A percentile compares a stretch with the other conserved stretches of the same genome.
Evolutionary conservation across 2,888 invertebrate species (phyloP).

Genomic region (Dicycla oo): DNA sequence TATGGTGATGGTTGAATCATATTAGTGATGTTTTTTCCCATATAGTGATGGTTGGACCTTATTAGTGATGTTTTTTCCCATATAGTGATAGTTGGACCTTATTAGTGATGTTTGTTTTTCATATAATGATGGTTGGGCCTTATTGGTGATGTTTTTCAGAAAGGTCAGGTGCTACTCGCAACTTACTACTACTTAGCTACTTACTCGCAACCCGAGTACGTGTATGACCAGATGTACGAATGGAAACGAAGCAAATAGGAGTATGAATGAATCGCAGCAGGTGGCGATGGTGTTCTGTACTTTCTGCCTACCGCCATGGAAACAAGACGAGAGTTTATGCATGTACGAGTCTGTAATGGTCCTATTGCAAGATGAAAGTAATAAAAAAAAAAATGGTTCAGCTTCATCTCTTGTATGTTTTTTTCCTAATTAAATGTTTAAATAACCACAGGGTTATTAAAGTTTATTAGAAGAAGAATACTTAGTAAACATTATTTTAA

Average conservation of each 20-base stretch:
- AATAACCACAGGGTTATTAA: background rate
- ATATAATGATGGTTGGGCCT: rapidly evolving
- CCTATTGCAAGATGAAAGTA: too few species aligned
- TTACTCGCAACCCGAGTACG: background rate
- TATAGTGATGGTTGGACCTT: too few species aligned
- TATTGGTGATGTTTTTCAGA: background rate
- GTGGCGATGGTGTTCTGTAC: background rate
- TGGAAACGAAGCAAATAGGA: too few species aligned
- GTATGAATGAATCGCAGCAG: background rate
- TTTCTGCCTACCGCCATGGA: background rate
- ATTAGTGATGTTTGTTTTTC: background rate
- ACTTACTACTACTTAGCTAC: too few species aligned
- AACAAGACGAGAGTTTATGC: too few species aligned
- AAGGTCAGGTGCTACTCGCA: background rate
- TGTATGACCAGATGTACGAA: too few species aligned
- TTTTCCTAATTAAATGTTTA: too few species aligned
- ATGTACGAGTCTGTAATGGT: too few species aligned
- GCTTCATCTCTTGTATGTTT: background rate
- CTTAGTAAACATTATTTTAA: background rate
- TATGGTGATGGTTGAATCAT: rapidly evolving
- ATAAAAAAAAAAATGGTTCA: too few species aligned
- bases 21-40: background rate
- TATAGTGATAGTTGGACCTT: too few species aligned
- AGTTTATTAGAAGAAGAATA: background rate
- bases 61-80: background rate